Conservation (phyloP, 2,888 invertebrate genomes). For the Dendrolimus houi region DNA sequence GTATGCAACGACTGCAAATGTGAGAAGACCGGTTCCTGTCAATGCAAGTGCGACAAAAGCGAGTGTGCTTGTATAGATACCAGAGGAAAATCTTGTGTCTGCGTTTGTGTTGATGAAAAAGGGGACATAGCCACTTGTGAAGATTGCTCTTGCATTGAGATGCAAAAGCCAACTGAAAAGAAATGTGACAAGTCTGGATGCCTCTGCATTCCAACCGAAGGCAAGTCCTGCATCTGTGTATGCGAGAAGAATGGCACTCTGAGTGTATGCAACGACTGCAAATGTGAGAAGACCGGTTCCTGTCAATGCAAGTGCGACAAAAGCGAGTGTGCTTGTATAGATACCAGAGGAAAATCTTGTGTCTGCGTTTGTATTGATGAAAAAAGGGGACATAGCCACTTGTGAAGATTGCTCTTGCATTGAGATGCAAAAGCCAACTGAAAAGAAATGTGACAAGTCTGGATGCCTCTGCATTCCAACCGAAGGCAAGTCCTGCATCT, state of each 20-base stretch:
- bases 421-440: neutral
- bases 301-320: conserved; percentile 16
- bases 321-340: conserved; percentile 17
- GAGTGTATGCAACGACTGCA: conserved; percentile 19
- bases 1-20: conserved; percentile 22
- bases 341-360: conserved; percentile 14
- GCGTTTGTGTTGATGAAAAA: conserved; percentile 1
- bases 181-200: conserved; percentile 15
- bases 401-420: conserved; percentile 6
- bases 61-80: conserved; percentile 33
- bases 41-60: conserved; percentile 5
- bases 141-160: neutral
- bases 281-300: conserved; percentile 1
- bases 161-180: conserved; percentile 4
- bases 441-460: conserved; percentile 8
- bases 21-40: conserved; percentile 1
- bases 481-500: conserved; percentile 14
- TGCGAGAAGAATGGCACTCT: conserved; percentile 12
- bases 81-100: conserved; percentile 18
- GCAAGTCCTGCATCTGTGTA: conserved; percentile 1
- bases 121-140: neutral
- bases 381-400: conserved; percentile 7
- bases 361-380: conserved; percentile 13
- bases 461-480: conserved; percentile 15
- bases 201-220: conserved; percentile 7